These are phyloP conservation scores for Anableps anableps DNA, from an alignment of 2,797 vertebrate genomes.

Conservation along the genomic window DNA sequence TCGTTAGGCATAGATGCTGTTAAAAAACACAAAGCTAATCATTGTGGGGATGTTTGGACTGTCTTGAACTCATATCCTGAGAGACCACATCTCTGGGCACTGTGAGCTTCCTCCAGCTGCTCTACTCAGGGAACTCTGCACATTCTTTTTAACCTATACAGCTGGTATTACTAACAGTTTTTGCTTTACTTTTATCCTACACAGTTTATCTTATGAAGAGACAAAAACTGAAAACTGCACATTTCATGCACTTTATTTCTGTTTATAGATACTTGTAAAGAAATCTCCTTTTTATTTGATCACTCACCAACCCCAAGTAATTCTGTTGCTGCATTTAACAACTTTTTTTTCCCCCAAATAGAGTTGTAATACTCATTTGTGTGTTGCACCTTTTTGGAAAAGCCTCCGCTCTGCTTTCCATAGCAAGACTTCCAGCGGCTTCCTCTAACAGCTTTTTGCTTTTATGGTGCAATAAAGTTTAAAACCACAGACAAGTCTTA, in stretches of 20 bases:
- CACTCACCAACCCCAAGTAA: background rate
- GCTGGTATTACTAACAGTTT: background rate
- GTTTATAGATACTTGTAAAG: background rate
- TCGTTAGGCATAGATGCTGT: background rate
- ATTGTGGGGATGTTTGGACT: background rate
- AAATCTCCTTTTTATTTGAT: background rate
- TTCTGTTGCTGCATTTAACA: background rate
- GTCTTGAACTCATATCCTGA: slow-evolving; percentile 2
- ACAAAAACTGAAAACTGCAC: background rate
- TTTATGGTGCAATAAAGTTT: slow-evolving; percentile 4
- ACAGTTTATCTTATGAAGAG: background rate
- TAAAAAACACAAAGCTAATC: background rate
- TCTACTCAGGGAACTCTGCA: background rate
- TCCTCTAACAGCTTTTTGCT: background rate
- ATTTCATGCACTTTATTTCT: background rate
- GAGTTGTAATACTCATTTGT: background rate
- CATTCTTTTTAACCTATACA: background rate
- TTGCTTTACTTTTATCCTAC: background rate
- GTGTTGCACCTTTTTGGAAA: background rate
- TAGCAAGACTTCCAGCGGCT: background rate
- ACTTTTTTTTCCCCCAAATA: background rate
- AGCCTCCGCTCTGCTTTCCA: background rate
- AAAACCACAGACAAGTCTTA: slow-evolving; percentile 1
- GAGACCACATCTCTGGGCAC: background rate
- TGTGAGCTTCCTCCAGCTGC: background rate